These are phyloP conservation scores for Eubasilissa regina DNA, from an alignment of 1,140 invertebrate genomes.

Conservation along the genomic window DNA sequence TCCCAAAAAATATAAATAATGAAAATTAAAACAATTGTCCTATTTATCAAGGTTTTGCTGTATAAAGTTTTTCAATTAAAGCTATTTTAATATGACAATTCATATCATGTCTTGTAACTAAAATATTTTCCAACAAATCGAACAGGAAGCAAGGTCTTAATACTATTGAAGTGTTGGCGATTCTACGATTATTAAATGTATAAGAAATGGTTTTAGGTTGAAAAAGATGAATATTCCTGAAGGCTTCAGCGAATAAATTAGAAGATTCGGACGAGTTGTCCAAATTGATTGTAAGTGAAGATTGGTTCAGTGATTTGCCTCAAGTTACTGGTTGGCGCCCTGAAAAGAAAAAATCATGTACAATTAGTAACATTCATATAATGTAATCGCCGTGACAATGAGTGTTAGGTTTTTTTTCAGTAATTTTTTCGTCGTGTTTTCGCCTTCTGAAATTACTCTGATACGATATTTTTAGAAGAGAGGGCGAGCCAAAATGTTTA, in stretches of 20 bases:
- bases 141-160: not conserved
- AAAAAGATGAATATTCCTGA: not conserved
- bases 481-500: too few relatives aligned
- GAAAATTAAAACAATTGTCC: too few relatives aligned
- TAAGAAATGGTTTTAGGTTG: not conserved
- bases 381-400: too few relatives aligned
- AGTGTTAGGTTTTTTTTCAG: too few relatives aligned
- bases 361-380: slow-evolving; percentile 11
- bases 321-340: slow-evolving; percentile 29
- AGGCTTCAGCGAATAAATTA: slow-evolving; percentile 31
- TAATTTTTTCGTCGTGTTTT: too few relatives aligned
- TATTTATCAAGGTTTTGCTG: too few relatives aligned
- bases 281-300: slow-evolving; percentile 57
- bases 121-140: not conserved
- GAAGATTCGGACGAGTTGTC: slow-evolving; percentile 57
- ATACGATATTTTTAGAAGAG: too few relatives aligned
- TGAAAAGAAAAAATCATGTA: slow-evolving; percentile 28
- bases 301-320: slow-evolving; percentile 53
- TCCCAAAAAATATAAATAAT: too few relatives aligned
- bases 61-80: too few relatives aligned
- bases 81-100: not conserved
- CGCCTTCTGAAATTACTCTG: too few relatives aligned
- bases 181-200: not conserved
- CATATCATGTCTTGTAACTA: not conserved
- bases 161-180: not conserved